Conservation (phyloP, 2,888 invertebrate species). For the Clistopyga incitator region DNA sequence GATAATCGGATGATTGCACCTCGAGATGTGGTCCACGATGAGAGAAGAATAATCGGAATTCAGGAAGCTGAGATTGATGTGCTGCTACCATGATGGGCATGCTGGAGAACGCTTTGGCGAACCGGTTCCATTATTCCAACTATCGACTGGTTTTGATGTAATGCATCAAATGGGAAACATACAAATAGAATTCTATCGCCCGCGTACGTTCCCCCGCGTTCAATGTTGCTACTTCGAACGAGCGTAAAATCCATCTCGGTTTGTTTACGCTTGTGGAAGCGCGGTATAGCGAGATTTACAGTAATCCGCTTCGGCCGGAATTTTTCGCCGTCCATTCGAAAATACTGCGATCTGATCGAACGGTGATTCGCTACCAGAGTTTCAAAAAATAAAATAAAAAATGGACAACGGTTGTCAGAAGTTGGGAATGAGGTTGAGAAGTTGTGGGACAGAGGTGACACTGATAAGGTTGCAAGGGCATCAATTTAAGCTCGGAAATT, state of each 20-base stretch:
- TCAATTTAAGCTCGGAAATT: no score
- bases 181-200: conserved; percentile 6
- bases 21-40: background rate
- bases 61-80: background rate
- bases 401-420: no score
- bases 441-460: no score
- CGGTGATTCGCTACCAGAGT: background rate
- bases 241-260: conserved; percentile 61
- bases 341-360: background rate
- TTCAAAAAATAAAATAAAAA: no score
- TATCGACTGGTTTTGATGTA: conserved; percentile 66
- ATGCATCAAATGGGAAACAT: conserved; percentile 38
- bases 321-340: conserved; percentile 13
- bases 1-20: background rate
- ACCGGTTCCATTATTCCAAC: conserved; percentile 30
- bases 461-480: no score
- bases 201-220: conserved; percentile 1
- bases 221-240: conserved; percentile 23
- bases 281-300: conserved; percentile 8
- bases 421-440: no score
- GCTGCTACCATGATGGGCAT: background rate
- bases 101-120: background rate
- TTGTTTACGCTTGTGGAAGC: conserved; percentile 52
- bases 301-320: background rate
- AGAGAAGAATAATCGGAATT: conserved; percentile 13